Percentiles rank a stretch among this genome's conserved stretches.
phyloP scores from a whole-genome alignment of 2,888 invertebrate genomes.

The Hydraecia micacea region DNA sequence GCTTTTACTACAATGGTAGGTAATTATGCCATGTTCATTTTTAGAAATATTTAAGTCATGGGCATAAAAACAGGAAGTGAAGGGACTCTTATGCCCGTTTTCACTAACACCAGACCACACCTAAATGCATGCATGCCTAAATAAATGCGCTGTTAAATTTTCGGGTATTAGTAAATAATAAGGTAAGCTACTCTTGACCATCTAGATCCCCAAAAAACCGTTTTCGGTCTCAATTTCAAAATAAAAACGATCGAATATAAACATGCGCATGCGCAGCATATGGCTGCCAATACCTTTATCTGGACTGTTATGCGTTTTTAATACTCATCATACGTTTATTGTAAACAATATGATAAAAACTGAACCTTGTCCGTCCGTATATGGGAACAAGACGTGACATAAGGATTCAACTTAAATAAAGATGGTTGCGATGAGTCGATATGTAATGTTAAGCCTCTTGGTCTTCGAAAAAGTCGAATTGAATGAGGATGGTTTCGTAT shows the following conservation, averaged over 20 bases:
- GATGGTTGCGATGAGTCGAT: constrained; percentile 23
- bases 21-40: constrained; percentile 11
- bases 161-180: too few species aligned
- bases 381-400: constrained; percentile 55
- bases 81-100: not conserved
- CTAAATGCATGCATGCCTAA: not conserved
- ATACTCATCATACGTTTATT: constrained; percentile 61
- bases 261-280: constrained; percentile 8
- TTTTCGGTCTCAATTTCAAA: constrained; percentile 13
- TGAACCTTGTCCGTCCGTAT: constrained; percentile 58
- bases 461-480: not conserved
- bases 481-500: not conserved
- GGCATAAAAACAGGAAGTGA: not conserved
- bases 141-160: not conserved
- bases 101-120: not conserved
- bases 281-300: constrained; percentile 43
- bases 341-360: constrained; percentile 65
- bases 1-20: constrained; percentile 25
- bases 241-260: constrained; percentile 20
- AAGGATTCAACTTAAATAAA: constrained; percentile 54
- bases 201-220: not conserved
- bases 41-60: not conserved
- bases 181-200: not conserved
- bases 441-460: constrained; percentile 14
- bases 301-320: constrained; percentile 61